Evolutionary conservation across 2,888 invertebrate species (phyloP), one percentile per base, ranked within the genome.

Genomic region (Dendrolimus houi): DNA sequence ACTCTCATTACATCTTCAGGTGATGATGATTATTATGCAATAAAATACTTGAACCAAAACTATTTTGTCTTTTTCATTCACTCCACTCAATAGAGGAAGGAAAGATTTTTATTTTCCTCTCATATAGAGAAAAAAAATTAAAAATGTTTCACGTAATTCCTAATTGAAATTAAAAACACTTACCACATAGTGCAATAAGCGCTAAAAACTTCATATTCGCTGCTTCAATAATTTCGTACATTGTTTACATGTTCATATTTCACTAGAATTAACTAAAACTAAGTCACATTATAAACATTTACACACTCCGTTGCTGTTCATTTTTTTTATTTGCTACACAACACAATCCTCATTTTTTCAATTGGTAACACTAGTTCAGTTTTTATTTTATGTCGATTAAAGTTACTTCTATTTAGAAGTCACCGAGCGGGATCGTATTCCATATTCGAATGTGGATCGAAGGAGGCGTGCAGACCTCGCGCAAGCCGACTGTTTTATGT

Each of bases 121-220:
- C 29, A 29, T 29, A 29, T 29, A 3, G 29, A 29, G 29, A 29
- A 29, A 6, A 29, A 29, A 3, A 29, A 3, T 29, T 29, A 6
- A 29, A 0, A 29, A 3, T 29, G 3, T 29, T 29, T 29, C 0
- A 29, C 3, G 29, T 29, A 29, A 29, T 29, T 29, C 29, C 6
- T 29, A 29, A 29, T 29, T 41, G 6, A 9, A 14, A 13, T 54
- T 10, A 10, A 8, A 53, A 6, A 1, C 29, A 86, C 88, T 87
- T 73, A 88, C 89, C 88, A 72, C 84, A 88, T 56, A 88, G 74
- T 57, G 82, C 75, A 67, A 88, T 77, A 54, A 89, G 63, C 58
- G 77, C 71, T 62, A 86, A 73, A 62, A 85, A 67, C 84, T 84
- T 88, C 88, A 89, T 85, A 71, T 83, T 85, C 57, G 69, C 66